Percentiles rank a stretch among this genome's conserved stretches.
Conservation (phyloP, 2,888 invertebrate genomes). For the Yponomeuta cagnagella region DNA sequence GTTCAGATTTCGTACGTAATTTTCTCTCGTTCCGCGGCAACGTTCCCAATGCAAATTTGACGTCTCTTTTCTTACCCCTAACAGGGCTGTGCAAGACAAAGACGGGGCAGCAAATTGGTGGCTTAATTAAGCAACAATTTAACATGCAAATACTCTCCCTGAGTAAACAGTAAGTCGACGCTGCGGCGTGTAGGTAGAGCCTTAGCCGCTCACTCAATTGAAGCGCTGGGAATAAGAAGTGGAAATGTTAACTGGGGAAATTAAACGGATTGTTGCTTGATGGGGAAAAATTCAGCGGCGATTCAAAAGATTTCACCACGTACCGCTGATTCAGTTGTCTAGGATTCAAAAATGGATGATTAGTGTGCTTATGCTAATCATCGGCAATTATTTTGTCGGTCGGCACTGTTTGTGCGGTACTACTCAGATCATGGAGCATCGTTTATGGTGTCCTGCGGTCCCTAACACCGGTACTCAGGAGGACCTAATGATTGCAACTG, state of each 20-base stretch:
- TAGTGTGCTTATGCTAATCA: no score
- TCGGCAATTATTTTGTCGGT: no score
- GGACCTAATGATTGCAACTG: no score
- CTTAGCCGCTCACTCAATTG: neutral
- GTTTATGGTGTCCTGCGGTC: no score
- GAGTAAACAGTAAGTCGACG: neutral
- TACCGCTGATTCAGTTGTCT: no score
- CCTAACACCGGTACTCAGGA: no score
- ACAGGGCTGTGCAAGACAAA: neutral
- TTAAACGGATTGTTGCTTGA: neutral
- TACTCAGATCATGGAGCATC: no score
- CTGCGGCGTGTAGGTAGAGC: neutral
- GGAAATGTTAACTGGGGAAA: neutral
- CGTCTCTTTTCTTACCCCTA: neutral
- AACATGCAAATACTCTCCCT: neutral
- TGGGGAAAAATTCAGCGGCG: no score
- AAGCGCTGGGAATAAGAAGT: neutral
- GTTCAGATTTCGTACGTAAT: neutral
- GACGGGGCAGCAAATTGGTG: neutral
- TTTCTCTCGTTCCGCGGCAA: neutral
- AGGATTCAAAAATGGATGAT: no score
- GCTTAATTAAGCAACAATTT: neutral
- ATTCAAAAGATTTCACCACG: no score
- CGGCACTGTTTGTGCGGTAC: no score
- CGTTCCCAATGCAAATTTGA: neutral